Percentiles rank a stretch among this genome's conserved stretches.
Evolutionary conservation across 2,113 vertebrate genomes (phyloP).

Genomic region (Panthera uncia): DNA sequence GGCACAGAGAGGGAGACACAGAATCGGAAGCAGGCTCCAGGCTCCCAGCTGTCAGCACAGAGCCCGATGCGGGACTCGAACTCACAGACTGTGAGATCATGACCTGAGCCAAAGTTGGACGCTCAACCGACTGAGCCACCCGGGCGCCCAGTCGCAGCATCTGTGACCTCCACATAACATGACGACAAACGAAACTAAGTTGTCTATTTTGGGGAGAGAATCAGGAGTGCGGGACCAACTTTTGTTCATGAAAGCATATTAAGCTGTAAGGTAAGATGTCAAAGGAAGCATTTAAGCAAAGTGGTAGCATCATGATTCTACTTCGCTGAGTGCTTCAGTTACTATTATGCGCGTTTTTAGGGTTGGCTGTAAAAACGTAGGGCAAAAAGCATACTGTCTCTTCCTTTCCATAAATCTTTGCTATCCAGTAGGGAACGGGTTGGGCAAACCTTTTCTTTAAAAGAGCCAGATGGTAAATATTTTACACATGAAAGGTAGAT

Average conservation of each 20-base stretch:
- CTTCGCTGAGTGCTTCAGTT: neutral
- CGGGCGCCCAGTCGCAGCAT: no score
- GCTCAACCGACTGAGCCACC: no score
- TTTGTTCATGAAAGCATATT: neutral
- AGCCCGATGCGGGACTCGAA: accelerated
- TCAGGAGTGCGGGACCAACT: neutral
- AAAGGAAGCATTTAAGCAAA: neutral
- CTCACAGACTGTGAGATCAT: no score
- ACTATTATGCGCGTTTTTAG: neutral
- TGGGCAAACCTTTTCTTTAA: neutral
- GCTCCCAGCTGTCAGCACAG: no score
- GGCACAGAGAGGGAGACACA: no score
- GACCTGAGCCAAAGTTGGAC: no score
- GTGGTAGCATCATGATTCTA: neutral
- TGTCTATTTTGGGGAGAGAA: neutral
- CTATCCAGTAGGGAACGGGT: no score
- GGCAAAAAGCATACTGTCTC: neutral
- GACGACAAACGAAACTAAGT: accelerated
- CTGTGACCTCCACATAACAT: no score
- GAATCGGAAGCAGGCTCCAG: no score
- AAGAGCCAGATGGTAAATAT: neutral
- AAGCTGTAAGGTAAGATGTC: neutral
- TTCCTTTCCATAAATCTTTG: neutral
- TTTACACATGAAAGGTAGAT: neutral
- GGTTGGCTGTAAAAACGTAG: neutral